Base-by-base conservation (phyloP, 2,113 vertebrate genomes). In the Elaphurus davidianus region DNA sequence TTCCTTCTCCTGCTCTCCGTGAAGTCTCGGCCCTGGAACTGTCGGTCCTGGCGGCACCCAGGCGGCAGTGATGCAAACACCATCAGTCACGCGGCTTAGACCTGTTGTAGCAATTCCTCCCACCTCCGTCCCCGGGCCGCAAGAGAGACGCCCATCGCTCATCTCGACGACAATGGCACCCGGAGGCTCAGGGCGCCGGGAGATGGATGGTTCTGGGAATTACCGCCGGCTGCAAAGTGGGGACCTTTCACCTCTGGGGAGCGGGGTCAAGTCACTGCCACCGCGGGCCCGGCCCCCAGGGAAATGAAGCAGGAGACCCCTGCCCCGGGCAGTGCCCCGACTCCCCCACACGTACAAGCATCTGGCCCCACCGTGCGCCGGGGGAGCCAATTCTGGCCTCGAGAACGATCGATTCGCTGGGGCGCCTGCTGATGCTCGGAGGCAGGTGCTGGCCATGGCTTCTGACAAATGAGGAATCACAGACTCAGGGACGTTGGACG, bases 291-390 rank as follows among this genome's bases (percentile, higher is more conserved):
- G 3, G 92, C 27, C 94, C 88, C 81, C 6, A 12, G 97, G 96
- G 97, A 97, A 76, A 97, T 91, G 91, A 87, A 79, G 96, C 43
- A 11, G 81, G 76, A 93, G 97, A 92, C 95, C 94, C 93, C 19
- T 76, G 88, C 64, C 57, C 91, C 1, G 3, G 87, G 79, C 94
- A 10, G 1, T 1, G 43, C 59, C 78, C 84, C 30, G 4, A 0
- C 6, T 0, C 9, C 50, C 47, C 67, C 0, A 2, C 55, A 55
- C 67, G n/a, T 40, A 7, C 27, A 4, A 21, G 96, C 64, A 36
- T 50, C n/a, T 5, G 28, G n/a, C 84, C 1, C 0, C 1, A 6
- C 4, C 28, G 64, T 0, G 0, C 23, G 0, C 43, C 0, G 1
- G n/a, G 52, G 45, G 33, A 36, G 3, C 52, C 91, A 40, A 14